Percentiles rank a stretch among this genome's conserved stretches.
phyloP scores from a whole-genome alignment of 2,888 invertebrate genomes.

The Catonia carolina region DNA sequence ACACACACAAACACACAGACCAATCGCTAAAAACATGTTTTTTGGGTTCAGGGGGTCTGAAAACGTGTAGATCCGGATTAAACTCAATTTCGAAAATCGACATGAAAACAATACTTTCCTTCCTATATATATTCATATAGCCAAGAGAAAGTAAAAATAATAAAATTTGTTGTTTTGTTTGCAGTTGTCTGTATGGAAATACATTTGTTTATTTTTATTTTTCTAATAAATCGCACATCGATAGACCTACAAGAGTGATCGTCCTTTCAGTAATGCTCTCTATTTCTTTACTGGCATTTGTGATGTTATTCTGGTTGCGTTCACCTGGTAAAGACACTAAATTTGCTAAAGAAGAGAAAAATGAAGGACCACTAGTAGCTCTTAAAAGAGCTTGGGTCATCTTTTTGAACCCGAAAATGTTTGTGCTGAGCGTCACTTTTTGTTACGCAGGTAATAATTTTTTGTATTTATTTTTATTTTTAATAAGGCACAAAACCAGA shows the following conservation, averaged over 20 bases:
- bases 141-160: too few species aligned
- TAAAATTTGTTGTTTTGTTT: neutral
- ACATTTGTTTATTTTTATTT: slow-evolving; percentile 90
- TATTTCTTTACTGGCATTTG: slow-evolving; percentile 41
- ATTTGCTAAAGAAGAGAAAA: slow-evolving; percentile 42
- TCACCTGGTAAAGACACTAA: slow-evolving; percentile 43
- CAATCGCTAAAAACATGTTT: too few species aligned
- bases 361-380: slow-evolving; percentile 58
- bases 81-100: too few species aligned
- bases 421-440: slow-evolving; percentile 76
- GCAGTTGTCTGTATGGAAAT: slow-evolving; percentile 90
- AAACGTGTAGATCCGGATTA: too few species aligned
- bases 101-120: too few species aligned
- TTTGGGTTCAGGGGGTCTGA: too few species aligned
- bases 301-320: slow-evolving; percentile 57
- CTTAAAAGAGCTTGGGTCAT: slow-evolving; percentile 67
- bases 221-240: slow-evolving; percentile 68
- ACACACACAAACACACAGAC: too few species aligned
- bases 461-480: too few species aligned
- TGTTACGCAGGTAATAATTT: slow-evolving; percentile 87
- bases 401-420: slow-evolving; percentile 76
- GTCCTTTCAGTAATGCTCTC: slow-evolving; percentile 75
- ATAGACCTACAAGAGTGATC: slow-evolving; percentile 59
- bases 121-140: too few species aligned
- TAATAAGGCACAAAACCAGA: too few species aligned